Base-by-base conservation (phyloP, 2,888 invertebrate genomes). In the Eupithecia insigniata region DNA sequence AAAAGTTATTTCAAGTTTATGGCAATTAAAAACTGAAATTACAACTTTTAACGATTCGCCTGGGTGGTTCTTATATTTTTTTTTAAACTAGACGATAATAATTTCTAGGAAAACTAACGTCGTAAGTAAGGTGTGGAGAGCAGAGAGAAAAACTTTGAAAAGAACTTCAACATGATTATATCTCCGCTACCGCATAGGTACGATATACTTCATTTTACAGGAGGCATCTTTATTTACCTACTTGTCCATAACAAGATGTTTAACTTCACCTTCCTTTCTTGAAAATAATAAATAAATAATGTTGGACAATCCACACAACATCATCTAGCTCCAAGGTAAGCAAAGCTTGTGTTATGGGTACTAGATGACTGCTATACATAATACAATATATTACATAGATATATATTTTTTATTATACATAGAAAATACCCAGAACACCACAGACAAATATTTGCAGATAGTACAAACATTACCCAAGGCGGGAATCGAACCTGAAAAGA, bases 1-100 rank as follows among this genome's bases (percentile, higher is more conserved):
- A 62, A 30, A 30, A 60, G 60, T 60, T 62, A 34, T n/a, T 62
- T 22, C 18, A 34, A 62, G 30, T 34, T 62, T 62, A 30, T 34
- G 62, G 32, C 39, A 66, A 58, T 70, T 65, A 66, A 28, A 30
- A 32, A 22, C 51, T 39, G 22, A 65, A 66, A 60, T 32, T 60
- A 58, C 58, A 55, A 58, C 26, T 39, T 30, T 61, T 43, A 18
- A 7, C 55, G 16, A 26, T 36, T 26, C 26, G 66, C 22, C 18
- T 34, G 62, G 8, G 10, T 10, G 22, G 46, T 66, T 55, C 22
- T 34, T 67, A 34, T 14, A 32, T 34, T 32, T 16, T 32, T 16
- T 67, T 55, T 66, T n/a, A 55, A 66, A 55, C 5, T 55, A 26
- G 5, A 14, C 26, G 55, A 3, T 55, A 55, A 55, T 55, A 55